Conservation (phyloP, 2,113 vertebrate species). For the Pleuronectes platessa region DNA sequence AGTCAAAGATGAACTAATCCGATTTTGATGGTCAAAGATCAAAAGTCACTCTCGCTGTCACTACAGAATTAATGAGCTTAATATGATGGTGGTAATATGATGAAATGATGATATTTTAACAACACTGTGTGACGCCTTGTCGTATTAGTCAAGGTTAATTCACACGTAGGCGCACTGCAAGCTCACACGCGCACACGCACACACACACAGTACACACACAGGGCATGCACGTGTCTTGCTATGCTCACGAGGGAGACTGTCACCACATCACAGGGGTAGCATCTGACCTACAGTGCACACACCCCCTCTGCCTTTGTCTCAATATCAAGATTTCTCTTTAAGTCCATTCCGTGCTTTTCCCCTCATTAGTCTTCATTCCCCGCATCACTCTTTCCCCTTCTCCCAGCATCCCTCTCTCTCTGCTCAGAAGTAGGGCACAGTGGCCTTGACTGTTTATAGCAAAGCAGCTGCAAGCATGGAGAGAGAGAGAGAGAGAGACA, state of each 20-base stretch:
- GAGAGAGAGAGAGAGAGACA: conserved; percentile 10
- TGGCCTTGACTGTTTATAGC: conserved; percentile 75
- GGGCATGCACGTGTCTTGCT: conserved; percentile 18
- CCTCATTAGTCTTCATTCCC: conserved; percentile 58
- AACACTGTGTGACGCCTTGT: conserved; percentile 43
- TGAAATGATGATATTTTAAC: background rate
- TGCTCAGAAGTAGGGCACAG: conserved; percentile 77
- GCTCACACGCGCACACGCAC: conserved; percentile 1
- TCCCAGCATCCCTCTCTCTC: conserved; percentile 43
- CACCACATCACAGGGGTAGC: conserved; percentile 62
- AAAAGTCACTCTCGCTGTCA: background rate
- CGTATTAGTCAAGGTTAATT: conserved; percentile 32
- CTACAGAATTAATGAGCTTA: too few species aligned
- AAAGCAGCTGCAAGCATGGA: conserved; percentile 70
- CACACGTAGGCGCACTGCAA: conserved; percentile 1
- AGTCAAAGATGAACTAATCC: too few species aligned
- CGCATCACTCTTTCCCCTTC: conserved; percentile 46
- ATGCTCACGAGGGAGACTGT: conserved; percentile 47
- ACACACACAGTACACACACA: background rate
- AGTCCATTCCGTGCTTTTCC: conserved; percentile 28
- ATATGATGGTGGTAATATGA: background rate
- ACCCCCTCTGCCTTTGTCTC: conserved; percentile 30
- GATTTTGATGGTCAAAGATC: too few species aligned
- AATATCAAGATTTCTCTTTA: conserved; percentile 36
- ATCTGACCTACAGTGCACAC: conserved; percentile 47